Base-by-base conservation (phyloP, 2,888 invertebrate genomes). In the Pycnomerus fuliginosus region DNA sequence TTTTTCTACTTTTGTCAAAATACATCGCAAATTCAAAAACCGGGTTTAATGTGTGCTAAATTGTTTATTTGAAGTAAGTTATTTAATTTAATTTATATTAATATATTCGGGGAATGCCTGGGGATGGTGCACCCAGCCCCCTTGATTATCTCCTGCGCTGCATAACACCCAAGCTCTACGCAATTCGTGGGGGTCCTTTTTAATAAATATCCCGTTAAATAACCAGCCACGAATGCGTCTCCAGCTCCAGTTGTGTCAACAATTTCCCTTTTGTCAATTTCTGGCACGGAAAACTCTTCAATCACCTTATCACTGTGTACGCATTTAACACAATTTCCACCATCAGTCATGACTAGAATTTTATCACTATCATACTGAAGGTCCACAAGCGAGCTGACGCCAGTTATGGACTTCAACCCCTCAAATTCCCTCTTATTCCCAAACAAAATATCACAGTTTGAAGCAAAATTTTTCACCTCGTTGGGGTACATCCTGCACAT, bases 301-400 rank as follows among this genome's bases (percentile, higher is more conserved):
- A n/a, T n/a, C 2, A 61, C 34, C 12, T 49, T 23, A 10, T 52
- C 43, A 5, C 55, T 58, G 42, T 58, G 56, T 5, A 65, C 59
- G 46, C 83, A 76, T 29, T 77, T 64, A 1, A 82, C 77, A 13
- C 77, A 74, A 10, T 76, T 67, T 1, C 72, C 66, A 5, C 83
- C 85, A 56, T 84, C 78, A 3, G 86, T 87, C 41, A 85, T 74
- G 1, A 84, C 72, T 13, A 84, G 74, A 3, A 80, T 74, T 50
- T 82, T 75, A 1, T 8, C 4, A 3, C 4, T 8, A 12, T 71
- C 61, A 35, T 64, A 63, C 32, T 40, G 38, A 11, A 60, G 37
- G 22, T 30, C 13, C 4, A 43, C 27, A 14, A 33, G 16, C 17
- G 17, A 25, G 8, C 1, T 22, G 7, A 15, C 27, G n/a, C 67